phyloP scores from a whole-genome alignment of 1,140 invertebrate genomes.

The Cephus cinctus region DNA sequence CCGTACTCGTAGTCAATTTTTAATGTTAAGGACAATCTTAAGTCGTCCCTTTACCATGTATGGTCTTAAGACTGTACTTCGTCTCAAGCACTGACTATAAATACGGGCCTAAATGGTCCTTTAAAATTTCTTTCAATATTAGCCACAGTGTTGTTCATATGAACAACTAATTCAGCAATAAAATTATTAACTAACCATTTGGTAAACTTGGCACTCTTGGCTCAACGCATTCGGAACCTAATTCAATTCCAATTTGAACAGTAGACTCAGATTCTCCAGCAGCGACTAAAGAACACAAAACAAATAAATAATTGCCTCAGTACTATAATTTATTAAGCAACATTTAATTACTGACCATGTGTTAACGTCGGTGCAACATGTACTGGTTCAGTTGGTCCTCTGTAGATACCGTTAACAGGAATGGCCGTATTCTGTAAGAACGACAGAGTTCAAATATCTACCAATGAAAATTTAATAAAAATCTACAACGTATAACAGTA shows the following conservation, averaged over 20 bases:
- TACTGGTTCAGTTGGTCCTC: conserved; percentile 56
- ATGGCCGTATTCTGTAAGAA: conserved; percentile 79
- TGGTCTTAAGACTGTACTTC: too few relatives aligned
- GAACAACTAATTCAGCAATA: too few relatives aligned
- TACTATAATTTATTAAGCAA: neutral
- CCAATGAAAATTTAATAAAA: too few relatives aligned
- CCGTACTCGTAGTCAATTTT: too few relatives aligned
- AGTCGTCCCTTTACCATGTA: too few relatives aligned
- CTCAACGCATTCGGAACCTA: conserved; percentile 64
- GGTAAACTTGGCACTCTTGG: conserved; percentile 33
- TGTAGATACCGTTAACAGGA: conserved; percentile 82
- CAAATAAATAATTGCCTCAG: conserved; percentile 11
- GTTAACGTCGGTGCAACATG: conserved; percentile 31
- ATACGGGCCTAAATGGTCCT: neutral
- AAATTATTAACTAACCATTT: conserved; percentile 41
- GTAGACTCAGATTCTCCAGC: conserved; percentile 38
- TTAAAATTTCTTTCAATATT: too few relatives aligned
- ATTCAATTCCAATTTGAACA: conserved; percentile 62
- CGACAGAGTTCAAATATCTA: too few relatives aligned
- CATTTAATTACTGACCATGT: conserved; percentile 31
- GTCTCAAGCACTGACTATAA: too few relatives aligned
- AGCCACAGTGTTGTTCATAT: too few relatives aligned
- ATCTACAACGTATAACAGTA: too few relatives aligned
- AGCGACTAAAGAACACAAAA: conserved; percentile 18
- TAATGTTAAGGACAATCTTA: too few relatives aligned